A percentile compares a stretch with the other conserved stretches of the same genome.
These are phyloP conservation scores for Lucifuga dentata DNA, from an alignment of 2,113 vertebrate genomes.

Conservation along the genomic window DNA sequence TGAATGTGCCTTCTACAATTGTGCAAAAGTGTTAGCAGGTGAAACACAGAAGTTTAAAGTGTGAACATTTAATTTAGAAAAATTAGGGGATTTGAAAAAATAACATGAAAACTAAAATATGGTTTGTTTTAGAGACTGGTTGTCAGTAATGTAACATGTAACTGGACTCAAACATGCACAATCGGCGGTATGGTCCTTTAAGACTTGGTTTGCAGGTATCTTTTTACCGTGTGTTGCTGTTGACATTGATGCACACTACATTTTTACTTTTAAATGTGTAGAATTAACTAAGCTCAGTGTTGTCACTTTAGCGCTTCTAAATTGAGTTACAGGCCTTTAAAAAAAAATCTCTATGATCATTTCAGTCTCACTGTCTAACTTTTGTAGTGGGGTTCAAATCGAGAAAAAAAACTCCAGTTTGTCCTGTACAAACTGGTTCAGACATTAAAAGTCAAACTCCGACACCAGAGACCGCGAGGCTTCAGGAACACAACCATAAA, in stretches of 20 bases:
- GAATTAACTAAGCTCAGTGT: slow-evolving; percentile 7
- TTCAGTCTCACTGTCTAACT: slow-evolving; percentile 22
- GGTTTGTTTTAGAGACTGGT: too few species aligned
- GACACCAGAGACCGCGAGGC: slow-evolving; percentile 40
- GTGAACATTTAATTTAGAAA: too few species aligned
- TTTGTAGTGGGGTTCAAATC: neutral
- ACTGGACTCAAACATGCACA: too few species aligned
- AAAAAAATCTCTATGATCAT: slow-evolving; percentile 6
- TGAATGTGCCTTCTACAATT: too few species aligned
- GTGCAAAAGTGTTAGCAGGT: too few species aligned
- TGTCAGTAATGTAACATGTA: too few species aligned
- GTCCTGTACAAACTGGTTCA: slow-evolving; percentile 1
- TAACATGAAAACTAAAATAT: too few species aligned
- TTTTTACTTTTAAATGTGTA: slow-evolving; percentile 3
- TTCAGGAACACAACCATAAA: slow-evolving; percentile 66
- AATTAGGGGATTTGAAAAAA: too few species aligned
- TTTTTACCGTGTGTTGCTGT: slow-evolving; percentile 13
- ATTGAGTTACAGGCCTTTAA: slow-evolving; percentile 11
- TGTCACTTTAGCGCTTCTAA: slow-evolving; percentile 2
- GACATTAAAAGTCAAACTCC: slow-evolving; percentile 8
- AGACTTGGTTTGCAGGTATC: slow-evolving; percentile 55
- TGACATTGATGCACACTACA: neutral
- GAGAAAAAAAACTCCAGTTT: neutral
- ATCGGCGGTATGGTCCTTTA: slow-evolving; percentile 53
- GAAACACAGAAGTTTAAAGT: too few species aligned